Evolutionary conservation across 2,113 vertebrate genomes (phyloP).

Genomic region (Geothlypis trichas): DNA sequence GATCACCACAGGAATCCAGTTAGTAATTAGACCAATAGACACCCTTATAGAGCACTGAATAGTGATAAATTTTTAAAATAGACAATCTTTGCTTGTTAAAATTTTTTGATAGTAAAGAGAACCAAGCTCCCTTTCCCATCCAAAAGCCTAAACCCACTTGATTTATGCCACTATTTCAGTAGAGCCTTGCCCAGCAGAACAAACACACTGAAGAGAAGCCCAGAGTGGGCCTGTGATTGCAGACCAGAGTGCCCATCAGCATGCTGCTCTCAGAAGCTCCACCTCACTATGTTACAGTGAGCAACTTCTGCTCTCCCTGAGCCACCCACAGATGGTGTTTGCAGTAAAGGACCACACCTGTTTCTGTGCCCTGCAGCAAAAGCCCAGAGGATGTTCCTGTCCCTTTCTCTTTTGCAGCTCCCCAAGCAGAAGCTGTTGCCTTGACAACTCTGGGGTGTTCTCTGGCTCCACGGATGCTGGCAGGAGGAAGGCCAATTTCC

Average conservation of each 20-base stretch:
- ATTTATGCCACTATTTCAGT: neutral
- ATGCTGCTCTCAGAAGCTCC: neutral
- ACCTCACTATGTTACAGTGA: neutral
- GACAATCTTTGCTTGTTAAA: neutral
- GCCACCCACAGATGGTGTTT: neutral
- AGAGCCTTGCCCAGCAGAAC: neutral
- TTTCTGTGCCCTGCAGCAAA: neutral
- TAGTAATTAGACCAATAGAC: neutral
- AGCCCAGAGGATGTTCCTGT: conserved; percentile 32
- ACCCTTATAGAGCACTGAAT: neutral
- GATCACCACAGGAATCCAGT: neutral
- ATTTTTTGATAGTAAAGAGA: neutral
- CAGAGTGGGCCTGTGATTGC: neutral
- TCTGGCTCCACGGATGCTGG: conserved; percentile 40
- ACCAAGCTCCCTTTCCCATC: neutral
- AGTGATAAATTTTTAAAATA: neutral
- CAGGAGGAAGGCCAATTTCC: conserved; percentile 59
- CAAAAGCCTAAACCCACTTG: neutral
- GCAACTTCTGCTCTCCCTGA: neutral
- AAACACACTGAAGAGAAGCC: neutral
- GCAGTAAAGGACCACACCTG: neutral
- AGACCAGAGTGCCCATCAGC: neutral
- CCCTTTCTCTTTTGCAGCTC: conserved; percentile 51
- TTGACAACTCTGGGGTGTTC: conserved; percentile 73
- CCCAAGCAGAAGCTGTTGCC: conserved; percentile 72